Base-by-base conservation (phyloP, 2,888 invertebrate species). In the Melanophora roralis region DNA sequence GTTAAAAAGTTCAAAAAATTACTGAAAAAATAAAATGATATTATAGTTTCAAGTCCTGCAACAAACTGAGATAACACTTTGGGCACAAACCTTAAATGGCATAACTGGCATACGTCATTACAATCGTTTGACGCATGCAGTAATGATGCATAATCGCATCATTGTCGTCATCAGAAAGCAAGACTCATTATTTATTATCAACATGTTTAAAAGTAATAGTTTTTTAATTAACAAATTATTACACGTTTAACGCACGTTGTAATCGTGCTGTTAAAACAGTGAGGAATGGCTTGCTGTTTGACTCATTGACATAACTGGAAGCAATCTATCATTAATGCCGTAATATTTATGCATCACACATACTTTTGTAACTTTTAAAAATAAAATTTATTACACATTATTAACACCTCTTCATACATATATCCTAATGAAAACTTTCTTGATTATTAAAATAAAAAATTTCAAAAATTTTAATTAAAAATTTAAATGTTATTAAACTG, bases 181-280 rank as follows among this genome's bases (percentile, higher is more conserved):
- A 19, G 23, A 74, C 23, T 68, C 47, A 60, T 73, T 27, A 32
- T 5, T 45, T 21, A 68, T 75, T 59, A 62, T 55, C 34, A 57
- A 34, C 57, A 71, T 71, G 65, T 67, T 71, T 51, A 68, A 57
- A 60, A 75, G 75, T 75, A 75, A 79, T 80, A 72, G 43, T 19
- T 76, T 80, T 68, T 76, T 80, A 80, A 80, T 80, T 80, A 80
- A 76, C 65, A 80, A 80, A 80, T 80, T 76, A 76, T 62, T 49
- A 72, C 79, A 80, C 79, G 76, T 76, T 80, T 67, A 76, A 76
- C 64, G 76, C 69, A 71, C 76, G 69, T 71, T 71, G 69, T 64
- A 49, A 32, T 59, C 49, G 57, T 57, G 23, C 14, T 21, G 47
- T 40, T 19, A 38, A 36, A 43, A 45, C n/a, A 47, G n/a, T 3